Evolutionary conservation across 53 echinoderm and acorn worm species (phyloP), one percentile per base, ranked within the genome.

Genomic region (Patiria pectinifera): DNA sequence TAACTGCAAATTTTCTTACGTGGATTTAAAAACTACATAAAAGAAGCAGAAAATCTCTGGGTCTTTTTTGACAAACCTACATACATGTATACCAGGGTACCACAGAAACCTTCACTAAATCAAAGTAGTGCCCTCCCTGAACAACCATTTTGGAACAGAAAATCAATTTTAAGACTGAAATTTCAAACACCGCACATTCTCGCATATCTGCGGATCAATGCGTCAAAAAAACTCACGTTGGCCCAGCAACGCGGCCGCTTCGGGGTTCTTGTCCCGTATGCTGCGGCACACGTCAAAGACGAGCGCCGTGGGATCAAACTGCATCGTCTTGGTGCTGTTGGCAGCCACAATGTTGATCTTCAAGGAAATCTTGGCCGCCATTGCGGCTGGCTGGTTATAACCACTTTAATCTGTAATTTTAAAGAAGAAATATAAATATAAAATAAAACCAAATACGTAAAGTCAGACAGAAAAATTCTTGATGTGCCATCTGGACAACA

Each of bases 271-370:
- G 82, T 97, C 97, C 59, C 97, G 95, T 48, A 97, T 96, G 70
- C 94, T 94, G 45, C 97, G 91, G 90, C 94, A 94, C 77, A 96
- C 97, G 66, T 97, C 97, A 46, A 94, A 97, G 82, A 97, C 97
- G 24, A 95, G 93, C 11, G 95, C 92, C 59, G 95, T 89, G 4
- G 97, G 97, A 85, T 95, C 94, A 94, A 97, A 97, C 87, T 97
- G 97, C 91, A 97, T 97, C 22, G 97, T 96, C 92, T 97, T 97
- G 49, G 96, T 97, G 95, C 96, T 96, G 82, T 94, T 95, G n/a
- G 97, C 96, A 93, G 93, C 82, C 46, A 97, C 96, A 85, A 97
- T 95, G 94, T 96, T 96, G 80, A 97, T 96, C 92, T 97, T 97
- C 76, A 97, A 84, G 69, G 97, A 96, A 58, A 97, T 91, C 87